Evolutionary conservation across 1,140 invertebrate genomes (phyloP), one percentile per base, ranked within the genome.

Genomic region (Hestina assimilis): DNA sequence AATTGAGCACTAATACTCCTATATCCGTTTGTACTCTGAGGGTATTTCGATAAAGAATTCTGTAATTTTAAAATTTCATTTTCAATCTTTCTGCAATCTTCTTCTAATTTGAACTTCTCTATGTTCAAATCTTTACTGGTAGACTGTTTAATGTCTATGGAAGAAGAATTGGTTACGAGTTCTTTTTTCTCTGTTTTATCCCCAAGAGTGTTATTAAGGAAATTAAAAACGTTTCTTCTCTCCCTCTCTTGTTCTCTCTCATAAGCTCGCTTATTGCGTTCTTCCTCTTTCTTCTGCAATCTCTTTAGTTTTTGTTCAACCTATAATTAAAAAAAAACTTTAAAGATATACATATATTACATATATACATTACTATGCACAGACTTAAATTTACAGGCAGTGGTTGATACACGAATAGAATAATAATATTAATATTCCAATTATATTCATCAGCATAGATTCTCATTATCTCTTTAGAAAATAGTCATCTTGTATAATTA

Each of bases 191-290:
- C 73, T 29, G 61, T n/a, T 59, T 69, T 69, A 38, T 76, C 69
- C 0, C 80, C 80, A 9, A 96, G 79, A 43, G 92, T 93, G 26
- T 89, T 90, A 75, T 97, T 97, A 7, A 97, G 91, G 72, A 97
- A 95, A 75, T 94, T 93, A 82, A 97, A 97, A 7, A 97, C 92
- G 83, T 94, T 91, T 43, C 87, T 89, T 62, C 89, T 81, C 57
- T 91, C 89, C 5, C 80, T 86, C 52, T 91, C 82, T 31, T 91
- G 91, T 55, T 90, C 90, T 17, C 89, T 88, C 61, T 91, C 90
- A 63, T 92, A 95, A 33, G 90, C 89, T 70, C 90, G 91, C 59
- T 91, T 89, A 58, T 91, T 90, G 35, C 90, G 84, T 29, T 90
- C 89, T 69, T 93, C 91, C 79, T 93, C 90, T 75, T 90, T 93